phyloP scores from a whole-genome alignment of 2,888 invertebrate species.

The Erynnis tages region DNA sequence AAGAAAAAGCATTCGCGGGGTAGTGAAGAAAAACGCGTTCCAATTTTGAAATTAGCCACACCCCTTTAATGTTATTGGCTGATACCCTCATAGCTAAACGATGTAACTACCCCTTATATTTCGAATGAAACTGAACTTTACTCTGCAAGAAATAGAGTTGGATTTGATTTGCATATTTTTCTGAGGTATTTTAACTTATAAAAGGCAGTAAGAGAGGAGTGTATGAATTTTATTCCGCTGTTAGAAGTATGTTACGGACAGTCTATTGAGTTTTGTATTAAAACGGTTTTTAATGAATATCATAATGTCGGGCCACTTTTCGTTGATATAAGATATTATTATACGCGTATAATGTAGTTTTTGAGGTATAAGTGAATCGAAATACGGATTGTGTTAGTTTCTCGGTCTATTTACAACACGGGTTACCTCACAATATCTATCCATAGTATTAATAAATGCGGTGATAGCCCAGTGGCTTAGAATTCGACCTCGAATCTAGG shows the following conservation, averaged over 20 bases:
- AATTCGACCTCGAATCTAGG: too few relatives aligned
- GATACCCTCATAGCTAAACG: conserved; percentile 39
- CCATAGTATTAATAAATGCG: too few relatives aligned
- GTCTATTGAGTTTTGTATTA: conserved; percentile 18
- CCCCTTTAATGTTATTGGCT: conserved; percentile 73
- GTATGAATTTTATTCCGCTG: conserved; percentile 53
- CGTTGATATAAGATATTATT: background rate
- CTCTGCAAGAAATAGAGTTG: accelerated
- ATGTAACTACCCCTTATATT: conserved; percentile 29
- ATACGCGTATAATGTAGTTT: too few relatives aligned
- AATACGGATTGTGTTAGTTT: too few relatives aligned
- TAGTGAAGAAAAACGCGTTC: conserved; percentile 60
- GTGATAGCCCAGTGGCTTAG: too few relatives aligned
- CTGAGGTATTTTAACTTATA: conserved; percentile 29
- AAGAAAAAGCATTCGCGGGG: conserved; percentile 47
- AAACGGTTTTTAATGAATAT: conserved; percentile 37
- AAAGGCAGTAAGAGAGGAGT: conserved; percentile 30
- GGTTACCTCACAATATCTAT: too few relatives aligned
- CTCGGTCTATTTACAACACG: too few relatives aligned
- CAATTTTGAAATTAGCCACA: conserved; percentile 73
- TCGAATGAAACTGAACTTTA: conserved; percentile 27
- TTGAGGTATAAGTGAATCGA: too few relatives aligned
- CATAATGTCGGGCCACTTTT: background rate
- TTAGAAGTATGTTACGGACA: conserved; percentile 37
- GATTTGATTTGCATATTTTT: conserved; percentile 23